Evolutionary conservation across 2,888 invertebrate genomes (phyloP), one percentile per base, ranked within the genome.

Genomic region (Leucophenga maculata): DNA sequence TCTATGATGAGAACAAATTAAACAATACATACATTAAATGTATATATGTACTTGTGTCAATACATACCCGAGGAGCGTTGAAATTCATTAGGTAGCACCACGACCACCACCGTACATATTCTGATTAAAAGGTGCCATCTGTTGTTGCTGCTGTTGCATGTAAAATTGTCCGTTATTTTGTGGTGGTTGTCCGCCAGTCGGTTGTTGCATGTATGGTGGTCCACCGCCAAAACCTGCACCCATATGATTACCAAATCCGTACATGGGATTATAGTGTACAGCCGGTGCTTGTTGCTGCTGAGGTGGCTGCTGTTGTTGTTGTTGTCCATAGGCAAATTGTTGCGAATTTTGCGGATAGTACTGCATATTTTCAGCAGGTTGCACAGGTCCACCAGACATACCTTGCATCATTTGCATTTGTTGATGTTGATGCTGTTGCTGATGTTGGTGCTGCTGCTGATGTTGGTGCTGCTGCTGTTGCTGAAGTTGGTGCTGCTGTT

Each of bases 31-130:
- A 55, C 20, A 20, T 55, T 22, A 8, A 18, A 55, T 26, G 54
- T 26, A 26, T 26, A 26, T 26, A 26, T 26, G 4, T 26, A 26
- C 26, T 26, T 26, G 26, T 26, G 2, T 26, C 26, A 26, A 26
- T 26, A 26, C 26, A 26, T 26, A 26, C 26, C 26, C 4, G 26
- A 3, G 18, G 18, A 13, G 16, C 54, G 1, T n/a, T 11, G 52
- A 3, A 1, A 6, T 13, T 52, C 11, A 16, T n/a, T 3, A 52
- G 18, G 52, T n/a, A 11, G 14, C 13, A 14, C 26, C 59, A 59
- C 59, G 9, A n/a, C 59, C 26, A 39, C 50, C 74, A 0, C 81
- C 79, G 65, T 74, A 86, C 75, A 85, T 78, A 70, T 80, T 86
- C 39, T 3, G 1, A 64, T 78, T 84, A 52, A 77, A 78, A 67